Evolutionary conservation across 2,797 vertebrate genomes (phyloP), one percentile per base, ranked within the genome.

Genomic region (Malacoraja senta): DNA sequence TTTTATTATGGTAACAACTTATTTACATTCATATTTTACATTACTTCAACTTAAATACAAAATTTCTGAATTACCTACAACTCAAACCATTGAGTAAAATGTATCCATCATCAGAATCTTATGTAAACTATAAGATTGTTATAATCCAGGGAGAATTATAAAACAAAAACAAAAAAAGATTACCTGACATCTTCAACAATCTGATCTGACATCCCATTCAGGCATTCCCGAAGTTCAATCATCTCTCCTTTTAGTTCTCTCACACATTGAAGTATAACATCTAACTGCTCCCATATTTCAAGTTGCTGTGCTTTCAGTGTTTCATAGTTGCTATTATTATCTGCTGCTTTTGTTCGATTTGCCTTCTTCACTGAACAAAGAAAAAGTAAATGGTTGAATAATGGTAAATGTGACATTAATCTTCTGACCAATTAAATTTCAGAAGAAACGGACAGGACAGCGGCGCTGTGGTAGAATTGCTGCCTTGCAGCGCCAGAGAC

Each of bases 131-230:
- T 44, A 88, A 19, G 32, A 35, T 65, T 21, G 63, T 88, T 88
- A 74, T 53, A 26, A 58, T 2, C 19, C 58, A 76, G 19, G 26
- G 19, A 9, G 21, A 93, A 68, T n/a, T 76, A 29, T 19, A 71
- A 19, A 38, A 93, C 71, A 74, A 29, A 53, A 58, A 58, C 44
- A 53, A 53, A 53, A 53, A 77, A 26, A 88, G 97, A 97, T 96
- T 94, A 99, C 98, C 97, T 98, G 94, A 99, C 97, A 94, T 98
- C 98, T 72, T 97, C 96, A 32, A 97, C 96, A 15, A 99, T 99
- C 94, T 98, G 97, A 53, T 95, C 94, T 0, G 97, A 97, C 3
- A 99, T 96, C 93, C 95, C 96, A 94, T 96, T 97, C 86, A 99
- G 97, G 93, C 97, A 96, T 0, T 94, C 96, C 19, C 97, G 95